phyloP scores from a whole-genome alignment of 1,140 invertebrate genomes.

The Reticulitermes speratus region DNA sequence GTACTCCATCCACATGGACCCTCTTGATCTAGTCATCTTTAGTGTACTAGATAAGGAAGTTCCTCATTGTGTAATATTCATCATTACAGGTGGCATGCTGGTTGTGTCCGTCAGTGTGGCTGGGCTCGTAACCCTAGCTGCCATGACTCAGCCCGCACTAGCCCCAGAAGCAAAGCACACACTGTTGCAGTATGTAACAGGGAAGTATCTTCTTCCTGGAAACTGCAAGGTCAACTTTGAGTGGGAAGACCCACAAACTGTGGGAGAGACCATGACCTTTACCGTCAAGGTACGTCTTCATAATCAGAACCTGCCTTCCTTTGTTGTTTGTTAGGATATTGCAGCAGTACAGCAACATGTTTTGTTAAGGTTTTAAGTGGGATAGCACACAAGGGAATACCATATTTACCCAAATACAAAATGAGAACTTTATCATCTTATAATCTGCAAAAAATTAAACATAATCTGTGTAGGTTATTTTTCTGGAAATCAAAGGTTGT shows the following conservation, averaged over 20 bases:
- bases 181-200: conserved; percentile 85
- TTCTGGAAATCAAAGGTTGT: too few species aligned
- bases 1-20: background rate
- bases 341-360: too few species aligned
- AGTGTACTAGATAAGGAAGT: background rate
- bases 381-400: too few species aligned
- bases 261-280: conserved; percentile 88
- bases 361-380: too few species aligned
- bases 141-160: conserved; percentile 81
- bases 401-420: too few species aligned
- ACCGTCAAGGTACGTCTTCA: conserved; percentile 62
- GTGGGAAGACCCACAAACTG: conserved; percentile 83
- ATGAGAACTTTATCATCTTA: too few species aligned
- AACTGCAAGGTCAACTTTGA: conserved; percentile 82
- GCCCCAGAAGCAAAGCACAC: conserved; percentile 85
- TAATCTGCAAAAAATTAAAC: too few species aligned
- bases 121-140: conserved; percentile 79
- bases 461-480: too few species aligned
- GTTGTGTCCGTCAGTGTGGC: conserved; percentile 82
- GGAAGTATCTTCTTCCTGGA: conserved; percentile 83
- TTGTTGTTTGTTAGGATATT: too few species aligned
- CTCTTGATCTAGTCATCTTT: background rate
- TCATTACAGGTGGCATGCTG: conserved; percentile 70
- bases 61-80: background rate
- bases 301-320: background rate